phyloP scores from a whole-genome alignment of 1,140 invertebrate genomes.

The Octopus sinensis region DNA sequence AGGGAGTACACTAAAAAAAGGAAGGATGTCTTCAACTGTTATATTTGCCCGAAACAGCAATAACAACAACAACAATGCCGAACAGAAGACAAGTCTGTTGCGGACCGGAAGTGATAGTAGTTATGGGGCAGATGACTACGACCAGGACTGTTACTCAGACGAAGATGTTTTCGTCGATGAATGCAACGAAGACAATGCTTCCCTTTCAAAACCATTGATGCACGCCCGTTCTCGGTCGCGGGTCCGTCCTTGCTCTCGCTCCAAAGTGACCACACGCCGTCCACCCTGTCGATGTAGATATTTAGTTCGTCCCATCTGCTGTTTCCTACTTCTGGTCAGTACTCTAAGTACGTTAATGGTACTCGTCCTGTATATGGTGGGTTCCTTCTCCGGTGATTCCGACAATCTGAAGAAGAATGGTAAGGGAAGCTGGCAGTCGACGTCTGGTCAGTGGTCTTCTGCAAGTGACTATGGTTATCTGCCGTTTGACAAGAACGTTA shows the following conservation, averaged over 20 bases:
- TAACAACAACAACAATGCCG: neutral
- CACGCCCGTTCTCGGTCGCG: constrained; percentile 34
- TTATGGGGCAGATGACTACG: constrained; percentile 28
- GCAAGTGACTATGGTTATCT: neutral
- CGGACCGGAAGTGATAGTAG: neutral
- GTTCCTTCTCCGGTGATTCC: constrained; percentile 18
- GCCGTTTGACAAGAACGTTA: constrained; percentile 20
- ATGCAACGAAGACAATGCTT: constrained; percentile 29
- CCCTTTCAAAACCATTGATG: constrained; percentile 47
- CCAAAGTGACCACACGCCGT: constrained; percentile 36
- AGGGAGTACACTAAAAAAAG: no score
- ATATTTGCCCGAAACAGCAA: constrained; percentile 7
- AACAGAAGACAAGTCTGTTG: neutral
- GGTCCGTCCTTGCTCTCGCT: constrained; percentile 43
- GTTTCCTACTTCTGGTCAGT: constrained; percentile 39
- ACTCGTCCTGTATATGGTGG: constrained; percentile 38
- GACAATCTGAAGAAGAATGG: constrained; percentile 8
- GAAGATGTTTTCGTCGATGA: constrained; percentile 48
- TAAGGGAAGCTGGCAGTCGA: neutral
- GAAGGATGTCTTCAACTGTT: neutral
- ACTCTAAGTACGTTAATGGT: constrained; percentile 40
- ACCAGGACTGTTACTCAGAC: constrained; percentile 38
- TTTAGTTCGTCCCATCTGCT: constrained; percentile 39
- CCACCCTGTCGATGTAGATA: constrained; percentile 36
- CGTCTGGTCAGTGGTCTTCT: neutral